Base-by-base conservation (phyloP, 2,113 vertebrate species). In the Ictidomys tridecemlineatus region DNA sequence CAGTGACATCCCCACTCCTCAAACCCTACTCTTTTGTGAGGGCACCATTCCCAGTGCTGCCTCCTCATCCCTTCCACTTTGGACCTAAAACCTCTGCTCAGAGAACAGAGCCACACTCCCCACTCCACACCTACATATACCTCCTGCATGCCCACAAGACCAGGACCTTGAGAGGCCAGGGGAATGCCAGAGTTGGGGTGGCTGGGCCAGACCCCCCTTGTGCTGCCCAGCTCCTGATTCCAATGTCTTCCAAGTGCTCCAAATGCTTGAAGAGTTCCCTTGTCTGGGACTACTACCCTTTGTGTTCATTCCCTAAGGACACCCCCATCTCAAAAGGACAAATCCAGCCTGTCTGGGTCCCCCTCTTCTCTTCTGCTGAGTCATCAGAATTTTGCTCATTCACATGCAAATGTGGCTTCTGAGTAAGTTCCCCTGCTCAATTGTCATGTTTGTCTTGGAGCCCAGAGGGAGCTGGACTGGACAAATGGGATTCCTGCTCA, bases 241-340 rank as follows among this genome's bases (percentile, higher is more conserved):
- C 13, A 2, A 10, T 6, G 11, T 30, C 3, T n/a, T 63, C 12
- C 2, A 4, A 22, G 20, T 2, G 1, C 11, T 18, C 39, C 18
- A 1, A 6, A 39, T 28, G 42, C 51, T 78, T 16, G 13, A 30
- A 69, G 7, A 20, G 42, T 8, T 4, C 53, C 26, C 39, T 63
- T 56, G 0, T 7, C 45, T 22, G 56, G 34, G 0, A 26, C 77
- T 51, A 32, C 34, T 56, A 13, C 16, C 4, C 6, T 10, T 20
- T n/a, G 30, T 5, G 26, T 11, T 53, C 7, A 42, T 84, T 51
- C 30, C 67, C 69, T 17, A 13, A 0, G 16, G 39, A 72, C 5
- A 42, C 20, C 32, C 30, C 30, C 45, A 42, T 45, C 26, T 80
- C 72, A 42, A 0, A 20, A 32, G 0, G 13, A 42, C 24, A 16